A percentile compares a stretch with the other conserved stretches of the same genome.
phyloP scores from a whole-genome alignment of 2,888 invertebrate genomes.

The Dinocampus coccinellae region DNA sequence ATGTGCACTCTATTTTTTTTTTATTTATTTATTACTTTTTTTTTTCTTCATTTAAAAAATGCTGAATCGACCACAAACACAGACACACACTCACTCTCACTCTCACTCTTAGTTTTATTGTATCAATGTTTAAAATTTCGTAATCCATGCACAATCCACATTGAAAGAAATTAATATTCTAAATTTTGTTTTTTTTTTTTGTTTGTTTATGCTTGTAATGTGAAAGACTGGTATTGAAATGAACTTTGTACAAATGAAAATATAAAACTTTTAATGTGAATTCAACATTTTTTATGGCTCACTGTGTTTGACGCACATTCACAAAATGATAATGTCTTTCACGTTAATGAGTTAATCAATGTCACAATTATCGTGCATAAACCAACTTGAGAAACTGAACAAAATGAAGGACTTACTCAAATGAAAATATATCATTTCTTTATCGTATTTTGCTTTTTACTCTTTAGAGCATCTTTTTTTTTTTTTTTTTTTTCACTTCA shows the following conservation, averaged over 20 bases:
- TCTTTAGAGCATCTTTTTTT: neutral
- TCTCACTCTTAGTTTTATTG: constrained; percentile 25
- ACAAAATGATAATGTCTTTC: neutral
- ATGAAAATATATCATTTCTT: too few relatives aligned
- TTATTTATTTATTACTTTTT: too few relatives aligned
- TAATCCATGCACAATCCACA: constrained; percentile 31
- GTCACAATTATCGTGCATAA: neutral
- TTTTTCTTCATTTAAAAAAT: constrained; percentile 32
- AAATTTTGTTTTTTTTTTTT: neutral
- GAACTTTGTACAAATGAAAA: neutral
- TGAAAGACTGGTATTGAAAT: neutral
- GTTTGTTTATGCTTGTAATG: neutral
- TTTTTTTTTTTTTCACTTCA: neutral
- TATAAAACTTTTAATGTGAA: too few relatives aligned
- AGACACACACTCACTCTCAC: constrained; percentile 13
- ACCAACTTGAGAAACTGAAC: too few relatives aligned
- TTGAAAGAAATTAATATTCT: constrained; percentile 25
- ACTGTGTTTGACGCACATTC: neutral
- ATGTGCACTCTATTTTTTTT: constrained; percentile 41
- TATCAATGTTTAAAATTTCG: constrained; percentile 22
- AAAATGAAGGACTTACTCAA: neutral
- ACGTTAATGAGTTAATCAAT: neutral
- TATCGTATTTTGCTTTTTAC: too few relatives aligned
- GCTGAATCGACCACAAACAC: neutral
- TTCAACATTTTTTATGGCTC: too few relatives aligned